A percentile compares a stretch with the other conserved stretches of the same genome.
Evolutionary conservation across 2,113 vertebrate genomes (phyloP).

Genomic region (Takifugu flavidus): DNA sequence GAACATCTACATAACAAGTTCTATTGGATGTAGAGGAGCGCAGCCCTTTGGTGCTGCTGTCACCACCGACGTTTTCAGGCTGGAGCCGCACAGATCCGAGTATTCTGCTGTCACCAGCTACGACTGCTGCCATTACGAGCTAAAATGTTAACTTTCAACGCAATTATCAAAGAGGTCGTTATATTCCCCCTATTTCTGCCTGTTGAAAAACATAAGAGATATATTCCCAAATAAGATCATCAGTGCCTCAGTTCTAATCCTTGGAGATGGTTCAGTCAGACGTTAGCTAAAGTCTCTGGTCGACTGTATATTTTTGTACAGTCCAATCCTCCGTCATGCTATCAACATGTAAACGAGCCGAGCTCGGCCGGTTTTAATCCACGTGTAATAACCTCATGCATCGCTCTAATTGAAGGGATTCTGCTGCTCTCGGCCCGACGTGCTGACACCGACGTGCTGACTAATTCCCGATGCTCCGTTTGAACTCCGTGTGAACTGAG

Average conservation of each 20-base stretch:
- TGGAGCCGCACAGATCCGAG: too few species aligned
- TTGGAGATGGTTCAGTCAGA: conserved; percentile 29
- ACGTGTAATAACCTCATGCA: conserved; percentile 82
- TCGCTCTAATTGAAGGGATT: conserved; percentile 96
- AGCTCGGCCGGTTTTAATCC: conserved; percentile 49
- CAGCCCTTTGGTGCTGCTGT: conserved; percentile 9
- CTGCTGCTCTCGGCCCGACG: conserved; percentile 89
- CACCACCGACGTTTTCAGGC: not conserved
- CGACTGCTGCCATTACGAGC: too few species aligned
- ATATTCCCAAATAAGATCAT: conserved; percentile 48
- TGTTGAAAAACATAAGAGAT: conserved; percentile 36
- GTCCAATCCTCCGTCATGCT: conserved; percentile 53
- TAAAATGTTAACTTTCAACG: not conserved
- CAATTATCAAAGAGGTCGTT: conserved; percentile 35
- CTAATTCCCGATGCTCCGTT: conserved; percentile 78
- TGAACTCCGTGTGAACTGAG: conserved; percentile 77
- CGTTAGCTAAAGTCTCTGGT: conserved; percentile 50
- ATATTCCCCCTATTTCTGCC: conserved; percentile 28
- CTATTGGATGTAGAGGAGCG: conserved; percentile 23
- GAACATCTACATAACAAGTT: conserved; percentile 34
- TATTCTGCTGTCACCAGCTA: too few species aligned
- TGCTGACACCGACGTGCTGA: conserved; percentile 77
- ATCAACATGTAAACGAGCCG: conserved; percentile 65
- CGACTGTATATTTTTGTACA: conserved; percentile 43
- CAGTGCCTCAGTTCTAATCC: conserved; percentile 47